These are phyloP conservation scores for Torymus tubicola DNA, from an alignment of 2,888 invertebrate genomes.

Conservation along the genomic window DNA sequence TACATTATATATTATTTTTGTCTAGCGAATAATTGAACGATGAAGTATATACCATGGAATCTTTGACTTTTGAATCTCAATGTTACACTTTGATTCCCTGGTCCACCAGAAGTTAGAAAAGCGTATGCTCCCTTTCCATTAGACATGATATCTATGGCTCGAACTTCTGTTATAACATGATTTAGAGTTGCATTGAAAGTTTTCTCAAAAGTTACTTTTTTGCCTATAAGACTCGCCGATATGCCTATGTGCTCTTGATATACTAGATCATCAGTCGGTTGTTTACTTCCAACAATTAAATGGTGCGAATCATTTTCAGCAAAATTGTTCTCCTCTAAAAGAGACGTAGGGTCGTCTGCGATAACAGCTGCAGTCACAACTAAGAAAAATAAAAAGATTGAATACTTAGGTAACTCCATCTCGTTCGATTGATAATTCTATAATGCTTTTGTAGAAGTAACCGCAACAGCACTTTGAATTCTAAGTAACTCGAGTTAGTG, in stretches of 20 bases:
- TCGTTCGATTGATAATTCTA: no score
- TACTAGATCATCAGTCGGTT: conserved; percentile 62
- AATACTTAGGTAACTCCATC: no score
- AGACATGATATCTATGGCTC: conserved; percentile 74
- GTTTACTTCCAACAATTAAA: conserved; percentile 64
- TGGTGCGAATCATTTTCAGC: conserved; percentile 61
- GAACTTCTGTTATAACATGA: conserved; percentile 72
- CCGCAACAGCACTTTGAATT: no score
- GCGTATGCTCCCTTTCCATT: conserved; percentile 76
- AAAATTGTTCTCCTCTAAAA: no score
- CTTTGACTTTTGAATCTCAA: conserved; percentile 76
- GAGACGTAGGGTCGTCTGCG: no score
- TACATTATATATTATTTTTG: neutral
- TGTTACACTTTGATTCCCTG: conserved; percentile 69
- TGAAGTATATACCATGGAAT: conserved; percentile 75
- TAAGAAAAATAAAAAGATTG: no score
- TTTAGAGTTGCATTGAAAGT: conserved; percentile 61
- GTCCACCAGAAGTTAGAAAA: conserved; percentile 74
- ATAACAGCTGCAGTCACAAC: no score
- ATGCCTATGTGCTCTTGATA: conserved; percentile 59
- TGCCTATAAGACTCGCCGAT: conserved; percentile 64
- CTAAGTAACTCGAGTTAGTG: no score
- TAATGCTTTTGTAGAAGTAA: no score
- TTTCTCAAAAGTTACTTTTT: conserved; percentile 62
- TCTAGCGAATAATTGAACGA: conserved; percentile 74